Base-by-base conservation (phyloP, 1,140 invertebrate genomes). In the Drosophila equinoxialis region DNA sequence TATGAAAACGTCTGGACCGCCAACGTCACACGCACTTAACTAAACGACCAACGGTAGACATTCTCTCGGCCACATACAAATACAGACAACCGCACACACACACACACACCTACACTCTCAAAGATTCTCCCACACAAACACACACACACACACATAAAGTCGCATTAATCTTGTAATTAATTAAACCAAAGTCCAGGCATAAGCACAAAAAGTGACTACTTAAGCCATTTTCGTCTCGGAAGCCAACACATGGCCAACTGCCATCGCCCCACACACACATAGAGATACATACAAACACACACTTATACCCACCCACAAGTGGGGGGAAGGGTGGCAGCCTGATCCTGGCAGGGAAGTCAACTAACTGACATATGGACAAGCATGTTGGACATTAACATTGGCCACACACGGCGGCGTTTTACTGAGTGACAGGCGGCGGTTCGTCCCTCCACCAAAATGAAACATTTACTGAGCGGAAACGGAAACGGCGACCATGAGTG, bases 181-280 rank as follows among this genome's bases (percentile, higher is more conserved):
- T 87, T 87, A 89, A 87, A 89, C 80, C 84, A 89, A 87, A 87
- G 80, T 87, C 84, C 84, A 71, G 73, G 83, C 84, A 83, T 87
- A 87, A 87, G 84, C 84, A 87, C 84, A 83, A 87, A 89, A 89
- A 89, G 77, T 87, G 84, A 87, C 84, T 87, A 89, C 84, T 87
- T 89, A 87, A 87, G 84, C 84, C 84, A 87, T 87, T 87, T 87
- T 81, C 48, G 84, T 74, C 84, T 80, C 68, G 68, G 76, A 82
- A 80, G 77, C 84, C 70, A 78, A 82, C 84, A 89, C 84, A 89
- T 89, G 79, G 84, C 79, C 76, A 41, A 57, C n/a, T 41, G 33
- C 45, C 60, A 62, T 11, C 5, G 59, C 59, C n/a, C 39, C 14
- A n/a, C 39, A 42, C 59, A 45, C 48, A 26, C 17, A 51, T 26